These are phyloP conservation scores for Pharmacophagus antenor DNA, from an alignment of 2,888 invertebrate species.

Conservation along the genomic window DNA sequence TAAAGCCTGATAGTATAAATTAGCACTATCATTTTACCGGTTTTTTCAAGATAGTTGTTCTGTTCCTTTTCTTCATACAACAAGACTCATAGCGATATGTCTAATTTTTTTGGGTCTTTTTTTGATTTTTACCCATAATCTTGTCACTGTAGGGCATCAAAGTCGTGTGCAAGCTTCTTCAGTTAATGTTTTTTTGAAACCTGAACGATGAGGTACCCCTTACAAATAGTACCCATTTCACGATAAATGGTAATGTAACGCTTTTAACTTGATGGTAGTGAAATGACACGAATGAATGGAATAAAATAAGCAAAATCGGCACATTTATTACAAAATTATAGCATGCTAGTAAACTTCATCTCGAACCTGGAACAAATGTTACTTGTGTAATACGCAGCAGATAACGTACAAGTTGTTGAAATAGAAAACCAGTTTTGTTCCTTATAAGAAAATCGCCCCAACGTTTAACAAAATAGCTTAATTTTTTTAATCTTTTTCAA, in stretches of 20 bases:
- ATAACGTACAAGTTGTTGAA: conserved; percentile 24
- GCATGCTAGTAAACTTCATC: conserved; percentile 7
- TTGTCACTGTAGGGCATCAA: conserved; percentile 31
- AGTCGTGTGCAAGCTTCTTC: too few relatives aligned
- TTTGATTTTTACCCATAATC: too few relatives aligned
- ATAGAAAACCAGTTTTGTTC: conserved; percentile 23
- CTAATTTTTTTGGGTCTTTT: too few relatives aligned
- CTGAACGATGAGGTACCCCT: conserved; percentile 53
- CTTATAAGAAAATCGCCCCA: conserved; percentile 24
- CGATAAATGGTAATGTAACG: conserved; percentile 34
- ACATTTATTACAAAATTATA: too few relatives aligned
- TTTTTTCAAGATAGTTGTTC: background rate
- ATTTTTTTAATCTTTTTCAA: conserved; percentile 3
- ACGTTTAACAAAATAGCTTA: conserved; percentile 19
- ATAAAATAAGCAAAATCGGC: too few relatives aligned
- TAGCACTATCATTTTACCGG: background rate
- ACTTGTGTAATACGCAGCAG: conserved; percentile 26
- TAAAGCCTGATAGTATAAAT: background rate
- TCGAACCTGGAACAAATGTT: conserved; percentile 22
- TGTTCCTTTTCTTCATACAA: background rate
- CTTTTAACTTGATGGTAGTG: too few relatives aligned
- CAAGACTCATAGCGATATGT: background rate
- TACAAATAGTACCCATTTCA: conserved; percentile 41
- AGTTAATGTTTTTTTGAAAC: too few relatives aligned
- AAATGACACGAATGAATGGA: too few relatives aligned